Conservation (phyloP, 2,888 invertebrate species). For the Andrena chrysosceles region DNA sequence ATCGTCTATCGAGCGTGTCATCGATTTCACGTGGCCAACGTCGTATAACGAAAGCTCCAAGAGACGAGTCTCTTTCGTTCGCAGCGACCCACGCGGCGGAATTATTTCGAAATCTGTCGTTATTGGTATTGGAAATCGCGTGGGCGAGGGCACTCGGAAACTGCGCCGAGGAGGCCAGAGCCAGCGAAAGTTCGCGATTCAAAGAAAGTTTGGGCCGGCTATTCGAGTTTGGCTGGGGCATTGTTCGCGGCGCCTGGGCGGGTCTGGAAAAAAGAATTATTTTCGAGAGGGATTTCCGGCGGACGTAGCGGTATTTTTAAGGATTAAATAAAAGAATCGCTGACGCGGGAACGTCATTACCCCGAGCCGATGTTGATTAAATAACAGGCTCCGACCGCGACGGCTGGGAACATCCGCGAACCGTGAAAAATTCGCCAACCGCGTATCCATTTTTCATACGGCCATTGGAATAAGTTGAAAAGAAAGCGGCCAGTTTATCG, state of each 20-base stretch:
- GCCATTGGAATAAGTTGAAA: slow-evolving; percentile 10
- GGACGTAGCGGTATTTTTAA: slow-evolving; percentile 17
- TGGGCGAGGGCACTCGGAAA: slow-evolving; percentile 48
- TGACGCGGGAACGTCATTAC: slow-evolving; percentile 38
- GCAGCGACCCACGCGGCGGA: slow-evolving; percentile 68
- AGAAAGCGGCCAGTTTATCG: slow-evolving; percentile 27
- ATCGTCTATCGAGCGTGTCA: neutral
- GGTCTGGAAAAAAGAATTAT: neutral
- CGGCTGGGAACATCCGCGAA: neutral
- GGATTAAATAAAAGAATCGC: slow-evolving; percentile 26
- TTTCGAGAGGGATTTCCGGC: slow-evolving; percentile 16
- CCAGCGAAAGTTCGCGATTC: slow-evolving; percentile 14
- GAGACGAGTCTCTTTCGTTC: slow-evolving; percentile 21
- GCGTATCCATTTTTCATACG: slow-evolving; percentile 31
- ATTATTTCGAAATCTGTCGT: slow-evolving; percentile 74
- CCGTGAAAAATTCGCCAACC: slow-evolving; percentile 1
- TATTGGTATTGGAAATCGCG: slow-evolving; percentile 69
- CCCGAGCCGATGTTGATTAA: slow-evolving; percentile 31
- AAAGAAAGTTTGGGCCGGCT: slow-evolving; percentile 42
- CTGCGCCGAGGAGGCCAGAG: slow-evolving; percentile 22
- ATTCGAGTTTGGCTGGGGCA: slow-evolving; percentile 1
- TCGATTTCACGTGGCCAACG: neutral
- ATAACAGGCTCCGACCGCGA: slow-evolving; percentile 15
- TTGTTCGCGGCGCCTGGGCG: slow-evolving; percentile 9
- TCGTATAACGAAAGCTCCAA: slow-evolving; percentile 9